Conservation (phyloP, 1,140 invertebrate genomes). For the Atta cephalotes region DNA sequence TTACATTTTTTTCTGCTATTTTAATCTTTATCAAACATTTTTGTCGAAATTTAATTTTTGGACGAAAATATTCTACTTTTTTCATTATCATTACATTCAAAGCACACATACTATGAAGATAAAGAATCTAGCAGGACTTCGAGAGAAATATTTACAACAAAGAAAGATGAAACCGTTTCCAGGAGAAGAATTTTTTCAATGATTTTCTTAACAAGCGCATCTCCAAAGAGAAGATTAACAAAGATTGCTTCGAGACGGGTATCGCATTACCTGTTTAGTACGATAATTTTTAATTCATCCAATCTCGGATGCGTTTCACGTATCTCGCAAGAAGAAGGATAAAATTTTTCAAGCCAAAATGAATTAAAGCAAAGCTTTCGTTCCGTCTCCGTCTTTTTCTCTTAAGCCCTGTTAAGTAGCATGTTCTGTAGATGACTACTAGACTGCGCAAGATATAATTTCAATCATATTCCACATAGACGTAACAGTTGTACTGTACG, state of each 20-base stretch:
- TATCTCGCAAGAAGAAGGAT: constrained; percentile 3
- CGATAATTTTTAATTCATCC: constrained; percentile 53
- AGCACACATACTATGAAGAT: neutral
- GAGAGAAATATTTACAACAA: constrained; percentile 29
- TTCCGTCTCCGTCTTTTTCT: neutral
- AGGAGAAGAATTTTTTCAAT: constrained; percentile 41
- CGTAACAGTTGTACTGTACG: neutral
- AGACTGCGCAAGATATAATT: neutral
- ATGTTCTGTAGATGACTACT: neutral
- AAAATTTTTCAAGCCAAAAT: constrained; percentile 12
- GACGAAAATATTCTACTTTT: neutral
- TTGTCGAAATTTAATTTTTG: constrained; percentile 4
- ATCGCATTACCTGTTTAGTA: constrained; percentile 16
- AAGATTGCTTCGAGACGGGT: neutral
- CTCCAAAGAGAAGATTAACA: neutral
- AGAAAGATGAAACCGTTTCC: neutral
- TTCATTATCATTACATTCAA: neutral
- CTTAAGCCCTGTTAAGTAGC: neutral
- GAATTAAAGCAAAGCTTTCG: neutral
- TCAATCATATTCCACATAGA: constrained; percentile 15
- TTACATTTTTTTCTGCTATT: neutral
- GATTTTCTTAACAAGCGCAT: constrained; percentile 27
- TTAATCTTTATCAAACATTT: neutral
- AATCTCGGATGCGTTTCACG: constrained; percentile 37
- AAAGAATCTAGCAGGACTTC: constrained; percentile 17